Percentiles rank a stretch among this genome's conserved stretches.
These are phyloP conservation scores for Sardinella longiceps DNA, from an alignment of 2,797 vertebrate genomes.

Conservation along the genomic window DNA sequence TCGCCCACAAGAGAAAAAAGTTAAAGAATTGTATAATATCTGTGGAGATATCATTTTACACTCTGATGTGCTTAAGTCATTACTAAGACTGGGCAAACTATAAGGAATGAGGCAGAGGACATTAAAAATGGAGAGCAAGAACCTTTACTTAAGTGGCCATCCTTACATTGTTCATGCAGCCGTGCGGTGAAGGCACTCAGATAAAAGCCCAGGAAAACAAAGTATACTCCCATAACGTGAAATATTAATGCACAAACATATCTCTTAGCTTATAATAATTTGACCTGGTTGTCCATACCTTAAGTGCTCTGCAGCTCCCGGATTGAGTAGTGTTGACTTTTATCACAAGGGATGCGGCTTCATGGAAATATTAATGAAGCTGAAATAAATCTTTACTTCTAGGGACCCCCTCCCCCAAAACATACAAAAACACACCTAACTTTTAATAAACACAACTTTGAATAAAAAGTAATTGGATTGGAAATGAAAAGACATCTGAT, in stretches of 20 bases:
- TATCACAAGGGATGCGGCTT: not conserved
- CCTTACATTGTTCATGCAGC: not conserved
- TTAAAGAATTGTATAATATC: conserved; percentile 6
- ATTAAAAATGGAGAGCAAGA: not conserved
- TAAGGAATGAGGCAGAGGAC: not conserved
- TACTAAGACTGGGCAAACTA: not conserved
- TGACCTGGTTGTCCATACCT: conserved; percentile 10
- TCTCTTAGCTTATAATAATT: conserved; percentile 22
- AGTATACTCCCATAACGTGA: conserved; percentile 5
- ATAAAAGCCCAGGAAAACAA: conserved; percentile 17
- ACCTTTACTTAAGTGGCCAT: conserved; percentile 2
- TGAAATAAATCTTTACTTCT: conserved; percentile 15
- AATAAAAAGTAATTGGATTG: too few relatives aligned
- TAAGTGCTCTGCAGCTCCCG: conserved; percentile 7
- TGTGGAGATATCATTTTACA: not conserved
- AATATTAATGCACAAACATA: conserved; percentile 18
- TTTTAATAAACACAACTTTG: too few relatives aligned
- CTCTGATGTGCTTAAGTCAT: not conserved
- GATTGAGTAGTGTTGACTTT: not conserved
- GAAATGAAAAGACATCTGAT: too few relatives aligned
- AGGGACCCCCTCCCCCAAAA: not conserved
- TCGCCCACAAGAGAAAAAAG: not conserved
- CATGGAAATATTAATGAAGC: not conserved
- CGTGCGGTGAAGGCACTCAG: not conserved
- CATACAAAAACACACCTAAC: too few relatives aligned